Evolutionary conservation across 1,140 invertebrate species (phyloP), one percentile per base, ranked within the genome.

Genomic region (Heliconius melpomene): DNA sequence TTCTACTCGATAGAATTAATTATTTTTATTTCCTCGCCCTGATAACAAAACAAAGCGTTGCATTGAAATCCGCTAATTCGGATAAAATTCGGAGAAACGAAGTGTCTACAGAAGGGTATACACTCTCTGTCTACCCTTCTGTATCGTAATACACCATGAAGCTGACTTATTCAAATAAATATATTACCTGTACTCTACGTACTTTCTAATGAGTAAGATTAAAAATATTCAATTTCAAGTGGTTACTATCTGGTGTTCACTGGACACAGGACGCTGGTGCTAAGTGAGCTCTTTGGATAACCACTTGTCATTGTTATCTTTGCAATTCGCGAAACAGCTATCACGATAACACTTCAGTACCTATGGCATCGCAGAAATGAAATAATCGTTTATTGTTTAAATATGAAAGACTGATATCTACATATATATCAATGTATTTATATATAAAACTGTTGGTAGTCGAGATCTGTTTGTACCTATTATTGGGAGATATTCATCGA

Each of bases 241-340:
- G 13, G 23, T 26, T 16, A 11, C 2, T 26, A 66, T 66, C n/a
- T 66, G 11, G 23, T 66, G 1, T 66, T 66, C 11, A 66, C 23
- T 29, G 26, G 26, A 29, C 26, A 66, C 23, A 29, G 60, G 60
- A 18, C 26, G 29, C 23, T 26, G 9, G 16, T 13, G 5, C 26
- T 66, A 66, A 66, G 60, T 66, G 60, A 66, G n/a, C 60, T 70
- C 75, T 8, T 50, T 66, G 60, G 75, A 70, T 77, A 71, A 50
- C 38, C n/a, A 36, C 75, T 77, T 71, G 60, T 77, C 60, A 29
- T 77, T 77, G 38, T 77, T 77, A 77, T 77, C 36, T 72, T 66
- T 46, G 60, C 60, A 38, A 70, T 77, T 77, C 75, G 75, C 60
- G 9, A 77, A 77, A 70, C 46, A 70, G 75, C 38, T 70, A 66